Base-by-base conservation (phyloP, 2,888 invertebrate genomes). In the Anodontia alba region DNA sequence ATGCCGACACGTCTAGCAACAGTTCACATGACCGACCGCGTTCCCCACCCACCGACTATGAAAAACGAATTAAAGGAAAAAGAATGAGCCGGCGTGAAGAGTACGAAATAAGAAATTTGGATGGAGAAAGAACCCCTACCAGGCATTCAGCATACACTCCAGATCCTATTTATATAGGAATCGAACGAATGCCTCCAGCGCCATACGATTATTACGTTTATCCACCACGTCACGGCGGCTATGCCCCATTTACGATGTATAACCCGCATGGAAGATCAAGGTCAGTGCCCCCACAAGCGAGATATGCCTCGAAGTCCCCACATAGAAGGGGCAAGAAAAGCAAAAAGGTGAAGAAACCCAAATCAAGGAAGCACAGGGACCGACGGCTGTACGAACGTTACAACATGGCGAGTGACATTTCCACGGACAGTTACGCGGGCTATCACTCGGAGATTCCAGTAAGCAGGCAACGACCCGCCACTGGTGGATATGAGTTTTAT, bases 21-120 rank as follows among this genome's bases (percentile, higher is more conserved):
- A 82, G 80, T 38, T 89, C 89, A 10, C 78, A 80, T 20, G 87
- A 86, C 20, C 69, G 92, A 57, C 92, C 93, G 10, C 81, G 82
- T 17, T 91, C 93, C 0, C 93, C 93, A 10, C 91, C 92, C 7
- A 88, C 87, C 7, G 93, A 93, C 82, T 92, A 93, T 81, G 91
- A 90, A 33, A 51, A 79, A 36, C 73, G 77, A 46, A 29, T 71
- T 8, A 78, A 78, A 20, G 79, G 83, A 12, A 75, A 85, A 26
- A 82, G 89, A 3, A 77, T 86, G 78, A 90, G 89, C 77, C 83
- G 89, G 73, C 78, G 87, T 12, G 89, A 90, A 17, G 79, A 83
- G n/a, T 87, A 87, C 67, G 88, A 90, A 54, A 76, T 78, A 15
- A 79, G 81, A 31, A 73, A 68, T 66, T 71, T 74, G 10, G 69